Percentiles rank a stretch among this genome's conserved stretches.
Conservation (phyloP, 1,140 invertebrate genomes). For the Mya arenaria region DNA sequence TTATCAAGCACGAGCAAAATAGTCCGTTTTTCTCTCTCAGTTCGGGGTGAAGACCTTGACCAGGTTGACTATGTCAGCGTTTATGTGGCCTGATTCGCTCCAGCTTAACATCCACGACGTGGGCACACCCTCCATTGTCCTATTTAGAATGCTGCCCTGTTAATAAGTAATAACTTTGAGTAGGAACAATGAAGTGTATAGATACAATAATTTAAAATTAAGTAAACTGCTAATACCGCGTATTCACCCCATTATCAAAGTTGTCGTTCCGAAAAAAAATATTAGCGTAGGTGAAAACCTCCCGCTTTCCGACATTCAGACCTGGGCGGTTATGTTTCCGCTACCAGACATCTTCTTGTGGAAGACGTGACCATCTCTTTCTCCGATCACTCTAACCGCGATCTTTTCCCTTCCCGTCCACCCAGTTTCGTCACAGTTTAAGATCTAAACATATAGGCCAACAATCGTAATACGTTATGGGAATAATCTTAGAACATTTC, state of each 20-base stretch:
- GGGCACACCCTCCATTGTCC: neutral
- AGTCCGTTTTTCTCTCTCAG: neutral
- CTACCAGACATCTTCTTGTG: neutral
- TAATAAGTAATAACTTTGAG: neutral
- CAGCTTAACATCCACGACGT: neutral
- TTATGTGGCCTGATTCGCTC: neutral
- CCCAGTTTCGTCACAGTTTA: no score
- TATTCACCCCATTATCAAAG: neutral
- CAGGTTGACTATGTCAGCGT: neutral
- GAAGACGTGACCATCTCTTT: neutral
- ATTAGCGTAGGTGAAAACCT: neutral
- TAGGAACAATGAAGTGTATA: neutral
- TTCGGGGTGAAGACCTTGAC: neutral
- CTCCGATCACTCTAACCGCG: neutral
- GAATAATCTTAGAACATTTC: no score
- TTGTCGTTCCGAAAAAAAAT: neutral
- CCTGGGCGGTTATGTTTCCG: neutral
- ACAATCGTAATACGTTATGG: no score
- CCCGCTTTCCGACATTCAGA: neutral
- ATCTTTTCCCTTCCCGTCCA: neutral
- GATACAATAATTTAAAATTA: neutral
- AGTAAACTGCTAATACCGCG: neutral
- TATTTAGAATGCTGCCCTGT: neutral
- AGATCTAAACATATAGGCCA: no score
- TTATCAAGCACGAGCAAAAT: slow-evolving; percentile 5